Evolutionary conservation across 2,888 invertebrate genomes (phyloP).

Genomic region (Tinea semifulvella): DNA sequence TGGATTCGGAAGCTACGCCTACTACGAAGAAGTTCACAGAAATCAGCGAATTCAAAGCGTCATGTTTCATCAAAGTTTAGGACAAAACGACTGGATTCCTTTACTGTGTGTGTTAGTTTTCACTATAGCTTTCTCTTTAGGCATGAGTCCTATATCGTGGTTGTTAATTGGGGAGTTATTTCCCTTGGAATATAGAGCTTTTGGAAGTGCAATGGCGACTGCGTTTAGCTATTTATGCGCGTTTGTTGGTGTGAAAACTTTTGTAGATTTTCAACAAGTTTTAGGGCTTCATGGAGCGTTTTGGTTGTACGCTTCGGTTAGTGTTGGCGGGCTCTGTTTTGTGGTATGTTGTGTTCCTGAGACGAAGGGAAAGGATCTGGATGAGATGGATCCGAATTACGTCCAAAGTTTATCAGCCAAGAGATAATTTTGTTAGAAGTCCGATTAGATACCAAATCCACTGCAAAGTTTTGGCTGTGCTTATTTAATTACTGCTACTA

Average conservation of each 20-base stretch:
- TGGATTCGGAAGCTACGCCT: slow-evolving; percentile 85
- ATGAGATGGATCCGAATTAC: slow-evolving; percentile 84
- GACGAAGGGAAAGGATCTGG: slow-evolving; percentile 89
- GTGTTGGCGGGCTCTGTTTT: slow-evolving; percentile 83
- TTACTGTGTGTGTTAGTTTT: slow-evolving; percentile 83
- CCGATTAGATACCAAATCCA: no score
- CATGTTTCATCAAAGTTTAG: slow-evolving; percentile 59
- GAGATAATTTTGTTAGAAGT: slow-evolving; percentile 44
- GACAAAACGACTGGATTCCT: slow-evolving; percentile 84
- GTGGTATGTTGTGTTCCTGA: slow-evolving; percentile 89
- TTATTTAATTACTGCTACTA: no score
- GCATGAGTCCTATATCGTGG: slow-evolving; percentile 90
- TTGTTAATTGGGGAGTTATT: slow-evolving; percentile 84
- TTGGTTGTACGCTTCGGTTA: slow-evolving; percentile 87
- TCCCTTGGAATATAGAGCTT: slow-evolving; percentile 83
- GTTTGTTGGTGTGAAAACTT: slow-evolving; percentile 86
- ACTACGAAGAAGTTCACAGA: slow-evolving; percentile 76
- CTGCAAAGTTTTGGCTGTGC: no score
- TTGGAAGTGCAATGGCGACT: slow-evolving; percentile 87
- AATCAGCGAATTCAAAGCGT: slow-evolving; percentile 61
- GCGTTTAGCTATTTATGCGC: slow-evolving; percentile 88
- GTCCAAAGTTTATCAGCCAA: slow-evolving; percentile 59
- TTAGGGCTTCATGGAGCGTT: slow-evolving; percentile 86
- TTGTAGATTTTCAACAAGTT: slow-evolving; percentile 80
- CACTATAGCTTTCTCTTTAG: slow-evolving; percentile 86